Conservation (phyloP, 2,888 invertebrate genomes). For the Tryphoninae sp. region DNA sequence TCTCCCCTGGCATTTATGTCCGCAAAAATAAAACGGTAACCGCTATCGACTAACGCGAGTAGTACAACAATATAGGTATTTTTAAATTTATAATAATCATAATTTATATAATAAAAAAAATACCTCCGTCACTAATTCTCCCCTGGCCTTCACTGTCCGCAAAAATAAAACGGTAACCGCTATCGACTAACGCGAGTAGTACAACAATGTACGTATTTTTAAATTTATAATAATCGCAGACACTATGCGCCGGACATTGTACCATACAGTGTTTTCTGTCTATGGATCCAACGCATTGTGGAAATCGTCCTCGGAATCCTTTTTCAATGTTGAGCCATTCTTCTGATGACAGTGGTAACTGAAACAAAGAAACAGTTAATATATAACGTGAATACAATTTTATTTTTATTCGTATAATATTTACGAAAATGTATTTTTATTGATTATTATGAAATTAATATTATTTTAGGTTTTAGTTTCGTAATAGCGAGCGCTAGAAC, state of each 20-base stretch:
- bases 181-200: slow-evolving; percentile 15
- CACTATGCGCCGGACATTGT: neutral
- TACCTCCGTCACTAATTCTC: slow-evolving; percentile 25
- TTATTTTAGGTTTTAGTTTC: no score
- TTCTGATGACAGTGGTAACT: no score
- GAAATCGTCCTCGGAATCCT: slow-evolving; percentile 1
- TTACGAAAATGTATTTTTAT: no score
- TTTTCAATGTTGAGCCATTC: no score
- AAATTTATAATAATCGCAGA: neutral
- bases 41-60: slow-evolving; percentile 6
- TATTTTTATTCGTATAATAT: no score
- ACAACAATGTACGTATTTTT: slow-evolving; percentile 5
- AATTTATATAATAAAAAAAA: no score
- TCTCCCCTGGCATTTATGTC: slow-evolving; percentile 23
- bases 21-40: slow-evolving; percentile 16
- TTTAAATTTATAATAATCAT: slow-evolving; percentile 17
- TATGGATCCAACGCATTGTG: neutral
- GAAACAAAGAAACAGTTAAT: no score
- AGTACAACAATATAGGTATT: slow-evolving; percentile 1
- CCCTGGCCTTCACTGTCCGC: slow-evolving; percentile 24
- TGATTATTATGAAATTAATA: no score
- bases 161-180: slow-evolving; percentile 13
- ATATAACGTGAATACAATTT: no score
- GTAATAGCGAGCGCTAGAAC: no score
- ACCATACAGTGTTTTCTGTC: neutral